Evolutionary conservation across 2,797 vertebrate species (phyloP).

Genomic region (Okamejei kenojei): DNA sequence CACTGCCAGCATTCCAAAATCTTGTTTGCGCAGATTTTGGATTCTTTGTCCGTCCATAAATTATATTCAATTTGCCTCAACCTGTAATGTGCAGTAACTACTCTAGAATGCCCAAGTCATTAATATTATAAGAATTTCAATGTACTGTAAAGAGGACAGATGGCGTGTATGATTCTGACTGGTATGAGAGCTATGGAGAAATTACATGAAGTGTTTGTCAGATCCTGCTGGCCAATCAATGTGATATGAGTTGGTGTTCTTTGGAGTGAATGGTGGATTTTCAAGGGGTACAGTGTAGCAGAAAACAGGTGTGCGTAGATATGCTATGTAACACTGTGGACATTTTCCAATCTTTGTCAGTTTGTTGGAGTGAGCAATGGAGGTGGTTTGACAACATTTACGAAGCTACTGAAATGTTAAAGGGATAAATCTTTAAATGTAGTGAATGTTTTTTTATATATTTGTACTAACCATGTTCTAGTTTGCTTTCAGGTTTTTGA

Average conservation of each 20-base stretch:
- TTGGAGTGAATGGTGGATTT: background rate
- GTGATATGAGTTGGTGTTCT: background rate
- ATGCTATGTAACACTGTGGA: background rate
- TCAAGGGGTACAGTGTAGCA: background rate
- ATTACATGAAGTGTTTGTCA: background rate
- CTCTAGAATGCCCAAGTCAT: background rate
- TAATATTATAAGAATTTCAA: too few relatives aligned
- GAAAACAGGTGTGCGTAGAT: background rate
- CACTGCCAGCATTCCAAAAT: too few relatives aligned
- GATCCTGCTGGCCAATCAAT: background rate
- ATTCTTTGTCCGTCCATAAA: background rate
- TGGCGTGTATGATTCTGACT: background rate
- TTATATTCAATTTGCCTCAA: background rate
- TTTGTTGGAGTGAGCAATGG: background rate
- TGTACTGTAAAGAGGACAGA: background rate
- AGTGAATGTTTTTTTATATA: background rate
- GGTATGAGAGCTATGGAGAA: background rate
- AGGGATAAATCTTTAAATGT: background rate
- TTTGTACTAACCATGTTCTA: constrained; percentile 18
- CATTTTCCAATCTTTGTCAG: background rate
- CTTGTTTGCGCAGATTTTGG: background rate
- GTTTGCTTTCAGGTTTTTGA: constrained; percentile 68
- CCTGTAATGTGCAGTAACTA: background rate
- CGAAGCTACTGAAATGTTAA: background rate
- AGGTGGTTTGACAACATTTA: background rate